These are phyloP conservation scores for Merodon equestris DNA, from an alignment of 2,888 invertebrate species.

Conservation along the genomic window DNA sequence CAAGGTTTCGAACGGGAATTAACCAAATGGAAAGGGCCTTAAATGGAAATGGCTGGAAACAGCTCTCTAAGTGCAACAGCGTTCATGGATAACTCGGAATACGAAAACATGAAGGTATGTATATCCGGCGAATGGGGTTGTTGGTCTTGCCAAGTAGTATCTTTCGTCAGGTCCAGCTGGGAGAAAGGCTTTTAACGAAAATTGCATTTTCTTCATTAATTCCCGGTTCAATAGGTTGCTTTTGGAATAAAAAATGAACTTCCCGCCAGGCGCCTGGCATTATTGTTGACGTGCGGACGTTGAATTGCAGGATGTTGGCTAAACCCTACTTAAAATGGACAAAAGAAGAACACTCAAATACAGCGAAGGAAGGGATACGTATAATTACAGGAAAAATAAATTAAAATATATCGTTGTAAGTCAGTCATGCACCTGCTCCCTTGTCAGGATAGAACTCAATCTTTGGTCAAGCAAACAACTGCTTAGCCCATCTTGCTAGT, in stretches of 20 bases:
- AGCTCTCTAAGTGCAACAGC: background rate
- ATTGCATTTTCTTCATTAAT: slow-evolving; percentile 63
- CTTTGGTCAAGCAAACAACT: slow-evolving; percentile 17
- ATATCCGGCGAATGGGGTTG: slow-evolving; percentile 1
- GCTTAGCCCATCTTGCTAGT: slow-evolving; percentile 25
- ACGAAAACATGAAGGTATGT: slow-evolving; percentile 3
- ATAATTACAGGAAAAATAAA: too few relatives aligned
- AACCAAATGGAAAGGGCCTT: slow-evolving; percentile 15
- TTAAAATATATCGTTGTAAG: too few relatives aligned
- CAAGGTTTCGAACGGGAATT: background rate
- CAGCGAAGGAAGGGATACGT: too few relatives aligned
- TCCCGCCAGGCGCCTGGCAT: background rate
- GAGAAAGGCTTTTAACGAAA: slow-evolving; percentile 62
- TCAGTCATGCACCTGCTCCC: too few relatives aligned
- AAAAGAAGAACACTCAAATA: too few relatives aligned
- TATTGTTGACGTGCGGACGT: background rate
- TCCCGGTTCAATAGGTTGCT: slow-evolving; percentile 17
- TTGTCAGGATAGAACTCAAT: slow-evolving; percentile 18
- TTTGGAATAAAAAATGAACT: too few relatives aligned
- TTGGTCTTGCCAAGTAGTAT: slow-evolving; percentile 31
- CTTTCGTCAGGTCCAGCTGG: slow-evolving; percentile 15
- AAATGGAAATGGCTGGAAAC: too few relatives aligned
- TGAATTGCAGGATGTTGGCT: too few relatives aligned
- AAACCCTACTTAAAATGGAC: too few relatives aligned
- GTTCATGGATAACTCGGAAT: slow-evolving; percentile 24